phyloP scores from a whole-genome alignment of 2,113 vertebrate species.

The Eretmochelys imbricata region DNA sequence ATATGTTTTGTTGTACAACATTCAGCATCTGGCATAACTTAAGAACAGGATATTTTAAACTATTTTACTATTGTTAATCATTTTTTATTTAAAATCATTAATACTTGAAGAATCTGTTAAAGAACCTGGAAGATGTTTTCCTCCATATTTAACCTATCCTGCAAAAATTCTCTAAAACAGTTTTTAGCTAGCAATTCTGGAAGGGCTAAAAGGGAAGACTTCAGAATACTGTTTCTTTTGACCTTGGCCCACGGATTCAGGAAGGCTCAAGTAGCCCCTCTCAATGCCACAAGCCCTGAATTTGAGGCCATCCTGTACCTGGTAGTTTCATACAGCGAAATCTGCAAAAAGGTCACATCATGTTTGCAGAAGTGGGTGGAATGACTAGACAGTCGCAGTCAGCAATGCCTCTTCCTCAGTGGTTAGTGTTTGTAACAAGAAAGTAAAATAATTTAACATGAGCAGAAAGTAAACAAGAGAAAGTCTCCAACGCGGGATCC shows the following conservation, averaged over 20 bases:
- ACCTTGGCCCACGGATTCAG: neutral
- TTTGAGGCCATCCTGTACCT: accelerated
- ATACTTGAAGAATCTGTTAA: neutral
- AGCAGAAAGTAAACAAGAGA: accelerated
- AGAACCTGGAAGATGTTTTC: neutral
- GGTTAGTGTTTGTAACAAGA: neutral
- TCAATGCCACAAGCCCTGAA: neutral
- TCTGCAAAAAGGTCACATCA: neutral
- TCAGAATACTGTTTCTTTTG: neutral
- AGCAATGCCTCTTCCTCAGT: neutral
- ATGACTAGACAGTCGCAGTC: neutral
- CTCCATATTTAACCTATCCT: neutral
- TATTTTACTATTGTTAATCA: accelerated
- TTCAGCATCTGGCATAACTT: neutral
- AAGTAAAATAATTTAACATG: neutral
- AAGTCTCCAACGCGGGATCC: neutral
- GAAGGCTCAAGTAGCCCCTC: too few species aligned
- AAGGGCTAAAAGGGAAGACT: neutral
- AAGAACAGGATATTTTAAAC: neutral
- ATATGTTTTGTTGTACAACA: neutral
- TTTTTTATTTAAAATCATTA: neutral
- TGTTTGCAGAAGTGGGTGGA: neutral
- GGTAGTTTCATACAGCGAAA: neutral
- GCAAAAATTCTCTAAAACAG: neutral
- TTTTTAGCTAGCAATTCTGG: accelerated